phyloP scores from a whole-genome alignment of 2,113 vertebrate species.

The Gopherus flavomarginatus region DNA sequence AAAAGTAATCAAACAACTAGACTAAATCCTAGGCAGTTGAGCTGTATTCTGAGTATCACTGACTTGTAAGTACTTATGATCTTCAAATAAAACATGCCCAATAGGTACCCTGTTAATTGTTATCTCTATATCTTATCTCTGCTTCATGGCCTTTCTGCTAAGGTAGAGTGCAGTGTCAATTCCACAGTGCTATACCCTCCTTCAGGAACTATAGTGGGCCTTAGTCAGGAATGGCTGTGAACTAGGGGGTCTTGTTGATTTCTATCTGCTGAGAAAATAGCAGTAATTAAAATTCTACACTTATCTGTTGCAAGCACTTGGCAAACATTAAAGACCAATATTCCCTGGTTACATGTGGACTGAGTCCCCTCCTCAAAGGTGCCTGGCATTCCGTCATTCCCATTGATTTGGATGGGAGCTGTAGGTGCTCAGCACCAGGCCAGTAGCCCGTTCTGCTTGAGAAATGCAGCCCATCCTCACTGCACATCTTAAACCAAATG shows the following conservation, averaged over 20 bases:
- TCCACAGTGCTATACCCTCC: not conserved
- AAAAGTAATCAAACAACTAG: not conserved
- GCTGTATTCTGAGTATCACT: not conserved
- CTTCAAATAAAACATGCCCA: not conserved
- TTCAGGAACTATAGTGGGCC: not conserved
- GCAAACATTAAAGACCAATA: not conserved
- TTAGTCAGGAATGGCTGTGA: not conserved
- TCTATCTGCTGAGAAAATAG: not conserved
- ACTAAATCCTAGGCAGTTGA: not conserved
- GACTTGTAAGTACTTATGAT: not conserved
- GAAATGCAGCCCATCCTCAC: not conserved
- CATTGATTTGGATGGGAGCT: not conserved
- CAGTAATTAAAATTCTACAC: not conserved
- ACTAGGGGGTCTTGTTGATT: not conserved
- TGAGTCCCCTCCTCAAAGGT: not conserved
- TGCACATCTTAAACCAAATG: not conserved
- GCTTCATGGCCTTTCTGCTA: constrained; percentile 38
- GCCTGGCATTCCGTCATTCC: accelerated
- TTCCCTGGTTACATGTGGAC: not conserved
- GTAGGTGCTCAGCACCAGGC: not conserved
- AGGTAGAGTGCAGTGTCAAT: not conserved
- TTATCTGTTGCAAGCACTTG: not conserved
- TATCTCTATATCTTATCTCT: constrained; percentile 27
- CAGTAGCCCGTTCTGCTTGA: not conserved
- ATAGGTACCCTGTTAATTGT: constrained; percentile 15